Percentiles rank a stretch among this genome's conserved stretches.
These are phyloP conservation scores for Perca schrenkii DNA, from an alignment of 2,113 vertebrate species.

Conservation along the genomic window DNA sequence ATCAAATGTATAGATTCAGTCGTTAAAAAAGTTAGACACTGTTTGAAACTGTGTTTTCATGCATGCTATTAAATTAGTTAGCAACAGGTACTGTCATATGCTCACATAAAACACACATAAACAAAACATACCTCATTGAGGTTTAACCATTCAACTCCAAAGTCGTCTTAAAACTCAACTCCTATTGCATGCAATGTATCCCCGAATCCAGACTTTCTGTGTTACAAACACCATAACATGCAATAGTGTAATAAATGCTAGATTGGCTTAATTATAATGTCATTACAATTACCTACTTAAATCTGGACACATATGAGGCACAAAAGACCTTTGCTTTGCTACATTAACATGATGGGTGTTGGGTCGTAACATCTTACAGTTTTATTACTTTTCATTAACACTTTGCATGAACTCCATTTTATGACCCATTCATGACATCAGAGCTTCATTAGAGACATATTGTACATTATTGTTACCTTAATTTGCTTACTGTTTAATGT, in stretches of 20 bases:
- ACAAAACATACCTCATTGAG: not conserved
- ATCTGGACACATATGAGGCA: constrained; percentile 47
- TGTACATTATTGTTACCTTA: not conserved
- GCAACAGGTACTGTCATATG: constrained; percentile 2
- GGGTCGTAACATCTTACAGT: constrained; percentile 43
- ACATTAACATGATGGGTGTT: constrained; percentile 44
- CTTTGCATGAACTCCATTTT: constrained; percentile 45
- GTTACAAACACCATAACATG: not conserved
- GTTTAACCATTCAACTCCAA: not conserved
- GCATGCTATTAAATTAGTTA: not conserved
- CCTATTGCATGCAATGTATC: too few species aligned
- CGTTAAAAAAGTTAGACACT: not conserved
- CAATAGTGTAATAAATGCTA: not conserved
- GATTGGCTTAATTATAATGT: constrained; percentile 30
- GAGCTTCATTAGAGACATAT: constrained; percentile 20
- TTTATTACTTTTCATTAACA: constrained; percentile 60
- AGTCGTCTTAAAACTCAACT: not conserved
- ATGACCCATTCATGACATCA: constrained; percentile 34
- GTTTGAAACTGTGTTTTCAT: not conserved
- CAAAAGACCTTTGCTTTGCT: constrained; percentile 39
- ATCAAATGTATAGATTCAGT: not conserved
- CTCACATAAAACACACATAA: not conserved
- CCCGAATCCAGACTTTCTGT: not conserved
- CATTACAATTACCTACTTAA: constrained; percentile 34
- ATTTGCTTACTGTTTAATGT: not conserved